Percentiles rank a stretch among this genome's conserved stretches.
Conservation (phyloP, 2,113 vertebrate genomes). For the Chascanopsetta lugubris region DNA sequence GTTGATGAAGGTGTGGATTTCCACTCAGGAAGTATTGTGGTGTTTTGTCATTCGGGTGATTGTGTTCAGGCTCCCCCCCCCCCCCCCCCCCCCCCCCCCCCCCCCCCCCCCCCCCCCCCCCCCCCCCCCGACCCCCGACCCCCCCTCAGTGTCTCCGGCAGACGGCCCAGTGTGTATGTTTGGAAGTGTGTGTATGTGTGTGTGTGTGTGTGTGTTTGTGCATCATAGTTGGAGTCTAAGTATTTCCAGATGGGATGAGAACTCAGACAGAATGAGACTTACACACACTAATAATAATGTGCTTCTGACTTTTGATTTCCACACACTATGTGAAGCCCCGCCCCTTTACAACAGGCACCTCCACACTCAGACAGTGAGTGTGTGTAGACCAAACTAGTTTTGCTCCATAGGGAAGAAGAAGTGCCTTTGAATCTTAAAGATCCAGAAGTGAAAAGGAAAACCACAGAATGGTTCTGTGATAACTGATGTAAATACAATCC, state of each 20-base stretch:
- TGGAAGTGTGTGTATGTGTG: constrained; percentile 18
- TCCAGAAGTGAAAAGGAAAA: not conserved
- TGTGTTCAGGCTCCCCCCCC: constrained; percentile 5
- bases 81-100: not conserved
- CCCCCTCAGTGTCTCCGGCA: constrained; percentile 18
- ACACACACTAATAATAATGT: not conserved
- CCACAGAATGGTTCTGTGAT: too few species aligned
- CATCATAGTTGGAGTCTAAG: constrained; percentile 45
- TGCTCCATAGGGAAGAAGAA: too few species aligned
- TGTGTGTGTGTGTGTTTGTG: constrained; percentile 30
- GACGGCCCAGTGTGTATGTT: constrained; percentile 17
- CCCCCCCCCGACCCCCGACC: not conserved
- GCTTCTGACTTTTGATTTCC: not conserved
- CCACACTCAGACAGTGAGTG: too few species aligned
- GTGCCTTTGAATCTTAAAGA: not conserved
- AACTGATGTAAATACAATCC: not conserved
- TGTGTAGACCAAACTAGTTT: too few species aligned
- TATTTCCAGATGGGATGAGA: constrained; percentile 68
- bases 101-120: not conserved
- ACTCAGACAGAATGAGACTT: constrained; percentile 21
- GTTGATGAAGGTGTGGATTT: constrained; percentile 20
- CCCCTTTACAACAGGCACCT: not conserved
- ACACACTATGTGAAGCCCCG: not conserved
- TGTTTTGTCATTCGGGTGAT: constrained; percentile 30
- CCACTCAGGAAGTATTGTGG: constrained; percentile 3